Percentiles rank a stretch among this genome's conserved stretches.
These are phyloP conservation scores for Dallia pectoralis DNA, from an alignment of 2,797 vertebrate genomes.

Conservation along the genomic window DNA sequence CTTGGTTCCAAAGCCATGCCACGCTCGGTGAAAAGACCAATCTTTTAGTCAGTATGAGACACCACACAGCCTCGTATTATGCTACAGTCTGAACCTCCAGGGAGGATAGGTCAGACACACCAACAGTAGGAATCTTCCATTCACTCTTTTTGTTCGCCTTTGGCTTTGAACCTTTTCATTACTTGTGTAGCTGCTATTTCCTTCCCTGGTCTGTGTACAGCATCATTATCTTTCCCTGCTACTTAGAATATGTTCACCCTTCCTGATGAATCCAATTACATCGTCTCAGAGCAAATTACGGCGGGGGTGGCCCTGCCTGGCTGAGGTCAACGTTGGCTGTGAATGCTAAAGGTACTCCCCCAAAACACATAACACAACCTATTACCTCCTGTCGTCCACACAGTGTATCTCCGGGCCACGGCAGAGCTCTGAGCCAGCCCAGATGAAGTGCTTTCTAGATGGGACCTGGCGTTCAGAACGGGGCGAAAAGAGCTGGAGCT, in stretches of 20 bases:
- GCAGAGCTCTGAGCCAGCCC: constrained; percentile 55
- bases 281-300: constrained; percentile 72
- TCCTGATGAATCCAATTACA: constrained; percentile 78
- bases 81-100: not conserved
- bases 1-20: too few species aligned
- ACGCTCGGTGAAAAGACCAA: too few species aligned
- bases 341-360: constrained; percentile 71
- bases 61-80: not conserved
- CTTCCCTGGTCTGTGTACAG: constrained; percentile 67
- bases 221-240: constrained; percentile 69
- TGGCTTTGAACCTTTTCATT: constrained; percentile 69
- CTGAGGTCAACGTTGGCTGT: constrained; percentile 70
- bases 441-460: constrained; percentile 80
- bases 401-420: constrained; percentile 50
- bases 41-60: too few species aligned
- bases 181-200: constrained; percentile 55
- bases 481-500: constrained; percentile 66
- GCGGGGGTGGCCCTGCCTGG: constrained; percentile 61
- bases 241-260: constrained; percentile 74
- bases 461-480: constrained; percentile 71
- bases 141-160: constrained; percentile 61
- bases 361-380: constrained; percentile 73
- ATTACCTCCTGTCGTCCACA: constrained; percentile 73
- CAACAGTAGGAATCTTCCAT: constrained; percentile 21
- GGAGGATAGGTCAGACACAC: constrained; percentile 13